These are phyloP conservation scores for Willisornis vidua DNA, from an alignment of 2,113 vertebrate species.

Conservation along the genomic window DNA sequence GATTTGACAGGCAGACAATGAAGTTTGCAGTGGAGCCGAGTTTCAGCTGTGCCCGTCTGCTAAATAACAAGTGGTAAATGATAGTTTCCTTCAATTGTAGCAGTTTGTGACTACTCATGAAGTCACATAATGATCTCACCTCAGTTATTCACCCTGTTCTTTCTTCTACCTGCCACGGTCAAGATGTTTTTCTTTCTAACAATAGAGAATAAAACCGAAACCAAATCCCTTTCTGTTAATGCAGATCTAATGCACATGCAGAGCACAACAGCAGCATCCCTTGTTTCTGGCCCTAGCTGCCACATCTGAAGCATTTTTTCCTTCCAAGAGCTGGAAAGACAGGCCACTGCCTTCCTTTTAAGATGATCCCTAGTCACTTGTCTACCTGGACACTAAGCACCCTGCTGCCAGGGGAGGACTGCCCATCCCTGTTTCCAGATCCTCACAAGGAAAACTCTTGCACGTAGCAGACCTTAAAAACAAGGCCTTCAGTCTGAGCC, in stretches of 20 bases:
- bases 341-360: neutral
- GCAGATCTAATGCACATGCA: neutral
- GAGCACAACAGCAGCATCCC: neutral
- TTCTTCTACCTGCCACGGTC: neutral
- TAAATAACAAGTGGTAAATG: slow-evolving; percentile 37
- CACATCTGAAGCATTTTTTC: neutral
- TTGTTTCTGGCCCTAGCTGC: neutral
- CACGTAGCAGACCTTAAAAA: neutral
- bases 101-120: neutral
- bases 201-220: neutral
- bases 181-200: slow-evolving; percentile 31
- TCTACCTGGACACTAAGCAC: neutral
- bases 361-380: neutral
- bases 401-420: neutral
- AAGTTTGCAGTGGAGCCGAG: neutral
- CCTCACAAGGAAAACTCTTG: neutral
- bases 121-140: slow-evolving; percentile 49
- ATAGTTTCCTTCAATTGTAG: slow-evolving; percentile 55
- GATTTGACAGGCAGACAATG: slow-evolving; percentile 42
- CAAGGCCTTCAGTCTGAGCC: neutral
- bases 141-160: neutral
- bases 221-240: neutral
- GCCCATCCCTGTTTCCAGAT: neutral
- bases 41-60: slow-evolving; percentile 45
- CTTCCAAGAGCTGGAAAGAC: neutral